These are phyloP conservation scores for Serranus cabrilla DNA, from an alignment of 2,797 vertebrate species.

Conservation along the genomic window DNA sequence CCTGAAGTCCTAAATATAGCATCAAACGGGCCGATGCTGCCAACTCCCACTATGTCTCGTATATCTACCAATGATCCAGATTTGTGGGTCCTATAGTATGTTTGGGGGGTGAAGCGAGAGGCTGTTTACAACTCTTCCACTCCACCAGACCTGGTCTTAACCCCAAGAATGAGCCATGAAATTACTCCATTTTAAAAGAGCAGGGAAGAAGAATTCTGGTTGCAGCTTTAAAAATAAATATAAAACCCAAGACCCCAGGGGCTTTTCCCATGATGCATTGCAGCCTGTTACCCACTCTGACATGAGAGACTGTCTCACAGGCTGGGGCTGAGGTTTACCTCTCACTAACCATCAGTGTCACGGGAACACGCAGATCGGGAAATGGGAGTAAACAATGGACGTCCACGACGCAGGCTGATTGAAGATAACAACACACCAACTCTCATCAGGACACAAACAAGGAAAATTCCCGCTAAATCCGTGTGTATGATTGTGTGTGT, in stretches of 20 bases:
- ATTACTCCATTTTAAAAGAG: slow-evolving; percentile 79
- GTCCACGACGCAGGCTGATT: slow-evolving; percentile 40
- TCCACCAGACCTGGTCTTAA: slow-evolving; percentile 64
- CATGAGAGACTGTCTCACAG: slow-evolving; percentile 64
- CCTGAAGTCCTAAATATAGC: slow-evolving; percentile 62
- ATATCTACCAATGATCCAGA: slow-evolving; percentile 54
- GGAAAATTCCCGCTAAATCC: slow-evolving; percentile 43
- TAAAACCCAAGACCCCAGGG: slow-evolving; percentile 59
- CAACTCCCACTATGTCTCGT: slow-evolving; percentile 40
- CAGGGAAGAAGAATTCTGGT: slow-evolving; percentile 49
- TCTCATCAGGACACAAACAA: slow-evolving; percentile 45
- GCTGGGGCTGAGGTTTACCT: slow-evolving; percentile 67
- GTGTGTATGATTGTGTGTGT: slow-evolving; percentile 25
- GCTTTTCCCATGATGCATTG: slow-evolving; percentile 71
- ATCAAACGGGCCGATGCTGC: slow-evolving; percentile 39
- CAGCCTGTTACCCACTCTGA: slow-evolving; percentile 74
- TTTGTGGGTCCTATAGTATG: slow-evolving; percentile 56
- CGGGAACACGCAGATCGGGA: slow-evolving; percentile 30
- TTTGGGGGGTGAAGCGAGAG: slow-evolving; percentile 38
- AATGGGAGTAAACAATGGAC: slow-evolving; percentile 57
- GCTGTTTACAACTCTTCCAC: slow-evolving; percentile 66
- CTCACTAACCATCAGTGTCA: slow-evolving; percentile 74
- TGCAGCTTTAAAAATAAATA: slow-evolving; percentile 73
- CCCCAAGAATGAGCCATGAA: slow-evolving; percentile 82
- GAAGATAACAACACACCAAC: slow-evolving; percentile 51